phyloP scores from a whole-genome alignment of 2,888 invertebrate genomes.

The Andricus curvator region DNA sequence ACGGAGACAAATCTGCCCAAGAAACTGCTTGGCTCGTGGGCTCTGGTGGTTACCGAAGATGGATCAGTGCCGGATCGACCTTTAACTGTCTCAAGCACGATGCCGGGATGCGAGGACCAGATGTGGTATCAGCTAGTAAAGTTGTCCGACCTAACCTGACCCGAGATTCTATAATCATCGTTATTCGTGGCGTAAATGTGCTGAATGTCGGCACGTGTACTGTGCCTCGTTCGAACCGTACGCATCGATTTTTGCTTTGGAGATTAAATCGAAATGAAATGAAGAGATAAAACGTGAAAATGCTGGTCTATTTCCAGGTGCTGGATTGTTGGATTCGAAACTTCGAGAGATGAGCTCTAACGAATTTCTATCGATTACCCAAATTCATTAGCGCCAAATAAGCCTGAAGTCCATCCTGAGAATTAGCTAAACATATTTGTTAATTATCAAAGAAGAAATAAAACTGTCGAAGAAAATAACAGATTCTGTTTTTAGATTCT shows the following conservation, averaged over 20 bases:
- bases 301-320: background rate
- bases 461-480: background rate
- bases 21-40: no score
- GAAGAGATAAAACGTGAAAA: background rate
- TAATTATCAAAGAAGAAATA: background rate
- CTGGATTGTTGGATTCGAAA: background rate
- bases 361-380: background rate
- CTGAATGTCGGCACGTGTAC: constrained; percentile 49
- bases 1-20: no score
- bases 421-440: background rate
- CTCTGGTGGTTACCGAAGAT: no score
- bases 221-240: background rate
- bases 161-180: constrained; percentile 57
- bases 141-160: constrained; percentile 48
- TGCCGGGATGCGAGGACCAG: no score
- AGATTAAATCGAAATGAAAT: constrained; percentile 13
- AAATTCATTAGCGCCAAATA: background rate
- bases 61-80: no score
- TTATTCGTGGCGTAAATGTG: constrained; percentile 51
- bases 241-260: constrained; percentile 22
- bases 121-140: no score
- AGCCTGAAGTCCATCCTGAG: background rate
- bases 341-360: background rate
- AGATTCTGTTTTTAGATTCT: background rate
- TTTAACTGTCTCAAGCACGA: no score